Evolutionary conservation across 1,140 invertebrate genomes (phyloP), one percentile per base, ranked within the genome.

Genomic region (Anoplophora glabripennis): DNA sequence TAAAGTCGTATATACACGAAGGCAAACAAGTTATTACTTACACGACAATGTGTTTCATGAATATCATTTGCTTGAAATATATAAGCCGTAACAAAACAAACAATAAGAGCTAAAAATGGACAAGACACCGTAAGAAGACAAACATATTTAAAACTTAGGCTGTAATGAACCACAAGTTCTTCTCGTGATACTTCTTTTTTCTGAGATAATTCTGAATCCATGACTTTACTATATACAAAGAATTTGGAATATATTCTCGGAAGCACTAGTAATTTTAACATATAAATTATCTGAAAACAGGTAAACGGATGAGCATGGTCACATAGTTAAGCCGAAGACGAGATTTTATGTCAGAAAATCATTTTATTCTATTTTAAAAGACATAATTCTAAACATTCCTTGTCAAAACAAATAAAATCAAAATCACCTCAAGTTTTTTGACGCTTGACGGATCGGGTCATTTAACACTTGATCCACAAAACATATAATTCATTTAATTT

Each of bases 11-110:
- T 5, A 47, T 21, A 38, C n/a, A 14, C 15, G 57, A 52, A 53
- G 14, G 40, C 46, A 28, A 38, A 37, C 44, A 10, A 37, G n/a
- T 7, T 36, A 53, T 36, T 4, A 71, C 86, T 85, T 82, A 94
- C 92, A 72, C 86, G 85, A 82, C 92, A 94, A 76, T 93, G 89
- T 58, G 92, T 94, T 82, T 93, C 91, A 73, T 94, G 92, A 71
- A 94, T 90, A 75, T 94, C 89, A 80, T 93, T 89, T 78, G 87
- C 86, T 76, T 93, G 90, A 77, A 92, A 94, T 73, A 93, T 86
- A 72, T 90, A 89, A 57, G 90, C 91, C 63, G 89, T 89, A 64
- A 91, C 77, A 73, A 94, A 91, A 79, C 92, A 95, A 74, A 90
- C 82, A 63, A 93, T 78, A 68, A 95, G 80, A 67, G 89, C 88